Evolutionary conservation across 1,140 invertebrate species (phyloP).

Genomic region (Drosophila auraria): DNA sequence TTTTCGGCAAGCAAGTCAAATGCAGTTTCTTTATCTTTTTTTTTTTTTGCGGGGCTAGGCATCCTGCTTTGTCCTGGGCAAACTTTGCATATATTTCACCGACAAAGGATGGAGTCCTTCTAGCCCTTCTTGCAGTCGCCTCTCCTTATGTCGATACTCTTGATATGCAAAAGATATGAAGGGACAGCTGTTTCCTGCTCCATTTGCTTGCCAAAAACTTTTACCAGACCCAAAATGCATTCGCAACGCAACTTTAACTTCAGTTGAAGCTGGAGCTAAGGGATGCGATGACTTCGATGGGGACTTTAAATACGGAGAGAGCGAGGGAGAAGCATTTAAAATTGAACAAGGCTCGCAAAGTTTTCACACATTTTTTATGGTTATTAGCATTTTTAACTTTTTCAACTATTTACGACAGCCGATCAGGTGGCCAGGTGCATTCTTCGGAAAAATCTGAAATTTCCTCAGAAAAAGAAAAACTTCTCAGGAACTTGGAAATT

Average conservation of each 20-base stretch:
- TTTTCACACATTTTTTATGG: slow-evolving; percentile 70
- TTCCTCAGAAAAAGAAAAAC: neutral
- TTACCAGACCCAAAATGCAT: slow-evolving; percentile 71
- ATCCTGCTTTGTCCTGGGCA: slow-evolving; percentile 36
- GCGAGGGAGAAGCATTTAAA: slow-evolving; percentile 53
- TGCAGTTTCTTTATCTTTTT: slow-evolving; percentile 56
- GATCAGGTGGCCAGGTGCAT: slow-evolving; percentile 56
- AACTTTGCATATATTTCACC: slow-evolving; percentile 79
- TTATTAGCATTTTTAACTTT: slow-evolving; percentile 74
- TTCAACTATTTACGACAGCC: slow-evolving; percentile 66
- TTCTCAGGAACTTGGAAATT: neutral
- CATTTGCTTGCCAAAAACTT: slow-evolving; percentile 81
- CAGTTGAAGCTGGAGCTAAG: slow-evolving; percentile 25
- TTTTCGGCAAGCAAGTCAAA: slow-evolving; percentile 43
- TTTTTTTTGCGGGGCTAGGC: slow-evolving; percentile 56
- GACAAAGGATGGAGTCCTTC: slow-evolving; percentile 22
- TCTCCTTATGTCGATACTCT: slow-evolving; percentile 71
- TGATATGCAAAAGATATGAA: slow-evolving; percentile 83
- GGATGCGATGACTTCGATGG: slow-evolving; percentile 20
- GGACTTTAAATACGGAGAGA: slow-evolving; percentile 58
- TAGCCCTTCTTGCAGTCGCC: neutral
- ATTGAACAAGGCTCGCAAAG: slow-evolving; percentile 45
- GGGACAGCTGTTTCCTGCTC: slow-evolving; percentile 82
- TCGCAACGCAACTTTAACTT: slow-evolving; percentile 51
- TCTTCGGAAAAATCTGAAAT: neutral